These are phyloP conservation scores for Argyra leucocephala DNA, from an alignment of 2,888 invertebrate species.

Conservation along the genomic window DNA sequence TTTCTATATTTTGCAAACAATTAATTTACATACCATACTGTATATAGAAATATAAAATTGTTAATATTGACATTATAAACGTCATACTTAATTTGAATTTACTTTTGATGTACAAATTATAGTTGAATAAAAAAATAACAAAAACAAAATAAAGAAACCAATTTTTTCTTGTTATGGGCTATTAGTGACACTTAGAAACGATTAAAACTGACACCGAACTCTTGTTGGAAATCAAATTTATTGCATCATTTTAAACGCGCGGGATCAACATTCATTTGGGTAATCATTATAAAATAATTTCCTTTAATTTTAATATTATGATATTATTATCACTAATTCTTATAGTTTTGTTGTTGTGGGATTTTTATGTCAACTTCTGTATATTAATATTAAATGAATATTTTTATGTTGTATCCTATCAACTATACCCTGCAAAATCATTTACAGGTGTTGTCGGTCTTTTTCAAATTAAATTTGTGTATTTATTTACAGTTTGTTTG, in stretches of 20 bases:
- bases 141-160: neutral
- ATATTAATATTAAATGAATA: neutral
- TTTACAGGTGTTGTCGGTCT: constrained; percentile 9
- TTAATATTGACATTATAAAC: no score
- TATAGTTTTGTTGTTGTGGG: neutral
- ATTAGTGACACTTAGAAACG: constrained; percentile 2
- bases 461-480: no score
- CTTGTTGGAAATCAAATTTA: neutral
- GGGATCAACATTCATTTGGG: neutral
- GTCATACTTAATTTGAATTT: no score
- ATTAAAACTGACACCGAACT: neutral
- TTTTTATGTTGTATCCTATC: neutral
- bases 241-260: neutral
- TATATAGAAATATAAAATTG: no score
- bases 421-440: neutral
- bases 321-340: no score
- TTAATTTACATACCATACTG: no score
- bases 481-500: no score
- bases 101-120: no score
- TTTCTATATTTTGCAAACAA: no score
- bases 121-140: neutral
- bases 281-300: neutral
- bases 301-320: neutral
- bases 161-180: neutral
- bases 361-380: neutral